Evolutionary conservation across 2,113 vertebrate genomes (phyloP).

Genomic region (Pollimyrus isidori): DNA sequence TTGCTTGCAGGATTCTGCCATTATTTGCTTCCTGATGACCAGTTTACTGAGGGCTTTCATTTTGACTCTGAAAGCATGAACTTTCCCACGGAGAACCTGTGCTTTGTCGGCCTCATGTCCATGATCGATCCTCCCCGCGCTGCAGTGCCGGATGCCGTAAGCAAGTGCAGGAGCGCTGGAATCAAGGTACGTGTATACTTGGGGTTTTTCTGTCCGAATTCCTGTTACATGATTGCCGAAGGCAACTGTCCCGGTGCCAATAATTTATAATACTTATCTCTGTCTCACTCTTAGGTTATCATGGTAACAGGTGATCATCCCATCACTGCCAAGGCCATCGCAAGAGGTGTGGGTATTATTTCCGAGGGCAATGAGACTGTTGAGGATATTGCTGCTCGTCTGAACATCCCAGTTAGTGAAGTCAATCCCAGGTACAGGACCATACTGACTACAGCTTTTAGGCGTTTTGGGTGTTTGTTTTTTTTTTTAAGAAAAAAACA

Average conservation of each 20-base stretch:
- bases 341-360: slow-evolving; percentile 89
- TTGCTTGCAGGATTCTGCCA: slow-evolving; percentile 75
- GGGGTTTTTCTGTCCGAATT: not conserved
- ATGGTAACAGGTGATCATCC: slow-evolving; percentile 97
- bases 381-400: slow-evolving; percentile 83
- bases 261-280: not conserved
- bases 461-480: not conserved
- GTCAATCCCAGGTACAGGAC: slow-evolving; percentile 81
- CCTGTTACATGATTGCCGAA: not conserved
- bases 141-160: slow-evolving; percentile 80
- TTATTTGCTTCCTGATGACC: slow-evolving; percentile 65
- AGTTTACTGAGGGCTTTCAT: slow-evolving; percentile 72
- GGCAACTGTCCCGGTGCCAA: not conserved
- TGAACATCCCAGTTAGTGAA: slow-evolving; percentile 87
- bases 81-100: slow-evolving; percentile 78
- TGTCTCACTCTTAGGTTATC: slow-evolving; percentile 66
- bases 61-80: slow-evolving; percentile 81
- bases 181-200: slow-evolving; percentile 66
- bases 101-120: slow-evolving; percentile 89
- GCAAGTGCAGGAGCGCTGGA: slow-evolving; percentile 85
- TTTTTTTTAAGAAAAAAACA: not conserved
- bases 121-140: slow-evolving; percentile 87
- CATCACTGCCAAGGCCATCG: slow-evolving; percentile 91
- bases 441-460: not conserved
- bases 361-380: slow-evolving; percentile 90